Evolutionary conservation across 2,888 invertebrate species (phyloP), one percentile per base, ranked within the genome.

Genomic region (Drosophila acutilabella): DNA sequence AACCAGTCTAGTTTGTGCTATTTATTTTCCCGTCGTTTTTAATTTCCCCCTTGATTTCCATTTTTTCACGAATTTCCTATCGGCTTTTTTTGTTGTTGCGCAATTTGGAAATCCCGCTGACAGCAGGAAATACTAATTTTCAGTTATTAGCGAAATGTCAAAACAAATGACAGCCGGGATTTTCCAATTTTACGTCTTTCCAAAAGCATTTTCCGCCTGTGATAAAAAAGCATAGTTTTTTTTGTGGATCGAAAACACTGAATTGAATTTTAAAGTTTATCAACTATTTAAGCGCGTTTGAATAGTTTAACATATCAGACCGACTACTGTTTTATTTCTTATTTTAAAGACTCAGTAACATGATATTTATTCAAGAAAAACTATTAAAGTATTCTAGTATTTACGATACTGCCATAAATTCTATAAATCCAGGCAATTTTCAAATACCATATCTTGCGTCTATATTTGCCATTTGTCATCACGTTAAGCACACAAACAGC

Each of bases 141-240:
- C 75, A 70, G 81, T 84, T 87, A 87, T 83, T 84, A 83, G 75
- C 59, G 51, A 60, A 78, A 75, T 81, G 83, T 84, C 87, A 75
- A 68, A 83, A 78, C 81, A 84, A 80, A 78, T 87, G 79, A 79
- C 64, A 81, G 56, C 44, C 44, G 30, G 50, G 38, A 69, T 70
- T 78, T 78, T 67, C 40, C 60, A 48, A 64, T 74, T 70, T 66
- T 65, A 42, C 16, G 11, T 54, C 50, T 44, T 64, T 13, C 10
- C 13, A 38, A 44, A 16, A 45, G 8, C 42, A n/a, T 33, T 18
- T 53, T 13, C 13, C 41, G 8, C 5, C 18, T 33, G 7, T 4
- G 18, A 45, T 59, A 45, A 30, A 52, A 59, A 58, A 30, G 20
- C 56, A 14, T 20, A 8, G 7, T 30, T 0, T 30, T 30, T 30